A percentile compares a stretch with the other conserved stretches of the same genome.
Evolutionary conservation across 37 sponge, comb jelly and placozoan species (phyloP).

Genomic region (Halisarca cf. caerulea): DNA sequence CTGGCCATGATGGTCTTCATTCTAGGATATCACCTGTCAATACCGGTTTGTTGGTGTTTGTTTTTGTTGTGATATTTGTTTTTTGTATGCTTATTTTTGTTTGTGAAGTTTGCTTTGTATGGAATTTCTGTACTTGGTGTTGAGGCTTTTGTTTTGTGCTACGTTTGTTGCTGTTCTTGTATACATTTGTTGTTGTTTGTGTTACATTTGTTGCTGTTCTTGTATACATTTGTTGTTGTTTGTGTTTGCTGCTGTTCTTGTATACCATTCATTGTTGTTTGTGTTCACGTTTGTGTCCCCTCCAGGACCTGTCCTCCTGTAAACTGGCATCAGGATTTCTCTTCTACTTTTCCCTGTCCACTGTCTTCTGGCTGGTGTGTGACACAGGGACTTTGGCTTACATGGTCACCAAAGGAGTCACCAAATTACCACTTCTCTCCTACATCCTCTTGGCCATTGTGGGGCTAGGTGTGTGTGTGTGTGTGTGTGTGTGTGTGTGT

Average conservation of each 20-base stretch:
- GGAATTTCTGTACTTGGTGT: too few relatives aligned
- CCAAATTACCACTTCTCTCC: background rate
- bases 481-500: slow-evolving; percentile 20
- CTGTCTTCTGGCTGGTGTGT: slow-evolving; percentile 14
- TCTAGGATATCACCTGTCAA: background rate
- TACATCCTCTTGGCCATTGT: slow-evolving; percentile 3
- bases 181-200: too few relatives aligned
- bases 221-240: too few relatives aligned
- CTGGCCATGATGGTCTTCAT: background rate
- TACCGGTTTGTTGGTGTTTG: background rate
- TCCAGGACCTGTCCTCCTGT: background rate
- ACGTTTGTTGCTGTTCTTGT: too few relatives aligned
- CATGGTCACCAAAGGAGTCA: background rate
- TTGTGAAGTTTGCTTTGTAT: too few relatives aligned
- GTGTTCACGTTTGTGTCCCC: background rate
- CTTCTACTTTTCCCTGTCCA: slow-evolving; percentile 14
- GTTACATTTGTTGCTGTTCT: too few relatives aligned
- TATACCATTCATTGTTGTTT: too few relatives aligned
- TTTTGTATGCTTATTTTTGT: too few relatives aligned
- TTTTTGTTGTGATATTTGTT: too few relatives aligned
- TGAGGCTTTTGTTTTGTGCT: too few relatives aligned
- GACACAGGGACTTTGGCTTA: background rate
- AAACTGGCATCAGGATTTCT: background rate
- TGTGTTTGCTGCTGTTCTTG: too few relatives aligned
- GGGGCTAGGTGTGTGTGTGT: slow-evolving; percentile 11